phyloP scores from a whole-genome alignment of 1,140 invertebrate species.

The Mycetomoellerius zeteki region DNA sequence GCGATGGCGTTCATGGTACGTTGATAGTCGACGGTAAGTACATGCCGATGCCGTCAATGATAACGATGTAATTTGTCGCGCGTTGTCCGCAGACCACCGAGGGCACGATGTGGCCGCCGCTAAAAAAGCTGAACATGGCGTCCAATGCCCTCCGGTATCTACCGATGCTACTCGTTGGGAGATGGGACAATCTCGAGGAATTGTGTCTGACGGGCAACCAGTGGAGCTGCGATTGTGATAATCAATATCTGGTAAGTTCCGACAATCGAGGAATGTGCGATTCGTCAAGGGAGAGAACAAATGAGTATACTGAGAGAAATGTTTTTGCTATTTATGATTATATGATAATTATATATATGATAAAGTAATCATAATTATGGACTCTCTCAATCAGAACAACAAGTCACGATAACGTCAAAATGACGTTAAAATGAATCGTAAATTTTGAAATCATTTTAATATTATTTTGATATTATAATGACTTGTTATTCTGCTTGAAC shows the following conservation, averaged over 20 bases:
- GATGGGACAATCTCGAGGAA: slow-evolving; percentile 90
- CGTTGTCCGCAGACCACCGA: not conserved
- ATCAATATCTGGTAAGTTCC: slow-evolving; percentile 90
- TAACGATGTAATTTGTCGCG: not conserved
- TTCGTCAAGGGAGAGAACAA: too few relatives aligned
- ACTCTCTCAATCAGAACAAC: too few relatives aligned
- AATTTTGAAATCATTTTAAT: too few relatives aligned
- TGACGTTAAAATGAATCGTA: too few relatives aligned
- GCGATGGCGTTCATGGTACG: slow-evolving; percentile 77
- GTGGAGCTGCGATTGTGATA: slow-evolving; percentile 92
- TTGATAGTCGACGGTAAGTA: not conserved
- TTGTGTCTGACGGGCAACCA: slow-evolving; percentile 91
- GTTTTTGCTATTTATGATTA: too few relatives aligned
- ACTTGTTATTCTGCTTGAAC: too few relatives aligned
- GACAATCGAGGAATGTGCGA: slow-evolving; percentile 37
- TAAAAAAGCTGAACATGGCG: slow-evolving; percentile 90
- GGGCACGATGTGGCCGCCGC: slow-evolving; percentile 86
- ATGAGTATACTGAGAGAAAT: not conserved
- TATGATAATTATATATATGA: too few relatives aligned
- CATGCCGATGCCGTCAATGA: not conserved
- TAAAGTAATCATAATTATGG: too few relatives aligned
- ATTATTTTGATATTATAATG: too few relatives aligned
- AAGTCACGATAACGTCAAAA: too few relatives aligned
- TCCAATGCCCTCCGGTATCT: slow-evolving; percentile 90
- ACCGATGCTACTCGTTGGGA: slow-evolving; percentile 87